A percentile compares a stretch with the other conserved stretches of the same genome.
These are phyloP conservation scores for Oryzias celebensis DNA, from an alignment of 2,113 vertebrate genomes.

Conservation along the genomic window DNA sequence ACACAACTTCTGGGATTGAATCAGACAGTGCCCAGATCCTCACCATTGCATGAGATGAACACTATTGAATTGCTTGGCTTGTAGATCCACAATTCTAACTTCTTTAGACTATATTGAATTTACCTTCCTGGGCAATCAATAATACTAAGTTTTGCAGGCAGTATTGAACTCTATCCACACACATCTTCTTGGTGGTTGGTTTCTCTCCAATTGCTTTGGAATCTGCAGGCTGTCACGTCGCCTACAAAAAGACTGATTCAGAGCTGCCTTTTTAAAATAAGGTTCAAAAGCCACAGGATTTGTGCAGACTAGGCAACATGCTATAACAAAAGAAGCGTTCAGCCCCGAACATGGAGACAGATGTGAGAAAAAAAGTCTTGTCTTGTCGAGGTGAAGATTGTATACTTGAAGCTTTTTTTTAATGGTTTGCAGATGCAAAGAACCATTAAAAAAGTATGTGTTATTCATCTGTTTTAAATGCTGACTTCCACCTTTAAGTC, in stretches of 20 bases:
- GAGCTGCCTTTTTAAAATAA: conserved; percentile 61
- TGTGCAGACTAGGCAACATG: conserved; percentile 28
- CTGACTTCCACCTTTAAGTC: conserved; percentile 40
- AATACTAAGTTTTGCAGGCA: conserved; percentile 80
- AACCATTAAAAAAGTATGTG: conserved; percentile 14
- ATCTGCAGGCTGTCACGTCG: conserved; percentile 62
- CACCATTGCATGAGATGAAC: conserved; percentile 75
- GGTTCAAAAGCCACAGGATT: conserved; percentile 45
- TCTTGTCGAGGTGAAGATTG: conserved; percentile 13
- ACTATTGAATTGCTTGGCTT: conserved; percentile 81
- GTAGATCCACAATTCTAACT: conserved; percentile 81
- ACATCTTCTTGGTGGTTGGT: conserved; percentile 65
- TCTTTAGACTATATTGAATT: conserved; percentile 84
- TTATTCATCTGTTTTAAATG: conserved; percentile 23
- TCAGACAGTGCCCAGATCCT: conserved; percentile 79
- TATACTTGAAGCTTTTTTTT: conserved; percentile 34
- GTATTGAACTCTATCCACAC: conserved; percentile 77
- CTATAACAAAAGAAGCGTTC: conserved; percentile 47
- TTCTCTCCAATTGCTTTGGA: conserved; percentile 72
- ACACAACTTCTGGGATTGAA: conserved; percentile 73
- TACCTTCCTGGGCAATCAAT: conserved; percentile 78
- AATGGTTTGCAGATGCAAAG: conserved; percentile 21
- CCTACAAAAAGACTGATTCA: conserved; percentile 58
- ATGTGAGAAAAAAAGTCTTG: conserved; percentile 45
- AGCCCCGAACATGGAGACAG: conserved; percentile 24